These are phyloP conservation scores for Crypturellus tataupa DNA, from an alignment of 2,797 vertebrate species.

Conservation along the genomic window DNA sequence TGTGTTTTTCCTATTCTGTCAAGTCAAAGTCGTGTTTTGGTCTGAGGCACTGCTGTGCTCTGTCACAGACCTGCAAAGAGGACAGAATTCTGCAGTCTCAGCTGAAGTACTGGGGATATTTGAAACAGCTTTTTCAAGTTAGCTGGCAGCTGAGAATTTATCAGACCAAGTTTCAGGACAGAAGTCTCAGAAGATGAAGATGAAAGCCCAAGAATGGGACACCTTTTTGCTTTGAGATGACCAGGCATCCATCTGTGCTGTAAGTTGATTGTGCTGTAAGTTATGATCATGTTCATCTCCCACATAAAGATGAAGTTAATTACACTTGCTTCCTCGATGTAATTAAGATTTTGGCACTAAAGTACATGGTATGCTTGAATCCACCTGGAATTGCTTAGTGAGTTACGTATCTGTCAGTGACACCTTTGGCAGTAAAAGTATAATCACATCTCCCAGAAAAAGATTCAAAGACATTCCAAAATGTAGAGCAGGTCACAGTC, in stretches of 20 bases:
- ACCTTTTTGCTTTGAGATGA: neutral
- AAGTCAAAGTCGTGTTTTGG: neutral
- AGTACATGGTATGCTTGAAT: neutral
- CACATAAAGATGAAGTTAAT: neutral
- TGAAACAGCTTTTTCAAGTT: neutral
- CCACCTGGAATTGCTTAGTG: neutral
- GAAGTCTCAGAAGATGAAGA: neutral
- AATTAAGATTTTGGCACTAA: neutral
- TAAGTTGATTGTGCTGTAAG: neutral
- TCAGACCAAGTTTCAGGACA: neutral
- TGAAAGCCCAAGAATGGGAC: neutral
- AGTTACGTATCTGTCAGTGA: neutral
- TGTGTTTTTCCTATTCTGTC: neutral
- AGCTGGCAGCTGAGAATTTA: neutral
- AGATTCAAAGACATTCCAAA: neutral
- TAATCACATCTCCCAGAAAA: neutral
- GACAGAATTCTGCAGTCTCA: neutral
- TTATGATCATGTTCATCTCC: neutral
- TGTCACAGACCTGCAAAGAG: neutral
- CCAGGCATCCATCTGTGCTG: neutral
- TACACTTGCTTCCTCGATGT: neutral
- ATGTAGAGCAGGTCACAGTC: neutral
- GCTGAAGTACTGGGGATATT: neutral
- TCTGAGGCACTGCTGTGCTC: neutral
- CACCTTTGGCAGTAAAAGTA: neutral